Conservation (phyloP, 1,140 invertebrate genomes). For the Zaprionus kolodkinae region DNA sequence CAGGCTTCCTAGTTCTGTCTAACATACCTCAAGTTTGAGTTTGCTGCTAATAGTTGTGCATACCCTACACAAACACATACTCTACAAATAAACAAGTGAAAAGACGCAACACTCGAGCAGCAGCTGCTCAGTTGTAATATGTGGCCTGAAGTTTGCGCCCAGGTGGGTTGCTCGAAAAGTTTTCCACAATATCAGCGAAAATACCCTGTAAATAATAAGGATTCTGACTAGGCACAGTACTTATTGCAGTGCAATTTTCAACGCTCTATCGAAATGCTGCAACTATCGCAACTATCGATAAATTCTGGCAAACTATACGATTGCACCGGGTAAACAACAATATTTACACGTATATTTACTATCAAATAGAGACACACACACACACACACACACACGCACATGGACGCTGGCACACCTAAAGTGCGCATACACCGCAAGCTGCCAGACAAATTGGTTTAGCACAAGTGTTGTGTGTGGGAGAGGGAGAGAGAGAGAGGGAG, state of each 20-base stretch:
- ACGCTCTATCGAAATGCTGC: neutral
- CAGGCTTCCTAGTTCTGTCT: too few relatives aligned
- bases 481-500: neutral
- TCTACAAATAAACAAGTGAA: constrained; percentile 27
- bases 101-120: constrained; percentile 22
- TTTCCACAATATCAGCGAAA: constrained; percentile 8
- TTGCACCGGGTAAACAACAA: constrained; percentile 35
- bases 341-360: constrained; percentile 29
- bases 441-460: constrained; percentile 79
- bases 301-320: constrained; percentile 26
- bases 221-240: too few relatives aligned
- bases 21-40: too few relatives aligned
- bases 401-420: neutral
- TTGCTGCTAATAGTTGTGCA: neutral
- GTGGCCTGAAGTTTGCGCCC: constrained; percentile 30
- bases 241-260: too few relatives aligned
- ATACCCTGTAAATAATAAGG: neutral
- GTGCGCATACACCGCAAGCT: constrained; percentile 47
- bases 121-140: constrained; percentile 50
- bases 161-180: constrained; percentile 35
- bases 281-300: constrained; percentile 25
- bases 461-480: constrained; percentile 31
- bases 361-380: constrained; percentile 17
- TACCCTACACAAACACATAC: neutral
- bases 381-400: constrained; percentile 9